Conservation (phyloP, 2,113 vertebrate species). For the Apaloderma vittatum region DNA sequence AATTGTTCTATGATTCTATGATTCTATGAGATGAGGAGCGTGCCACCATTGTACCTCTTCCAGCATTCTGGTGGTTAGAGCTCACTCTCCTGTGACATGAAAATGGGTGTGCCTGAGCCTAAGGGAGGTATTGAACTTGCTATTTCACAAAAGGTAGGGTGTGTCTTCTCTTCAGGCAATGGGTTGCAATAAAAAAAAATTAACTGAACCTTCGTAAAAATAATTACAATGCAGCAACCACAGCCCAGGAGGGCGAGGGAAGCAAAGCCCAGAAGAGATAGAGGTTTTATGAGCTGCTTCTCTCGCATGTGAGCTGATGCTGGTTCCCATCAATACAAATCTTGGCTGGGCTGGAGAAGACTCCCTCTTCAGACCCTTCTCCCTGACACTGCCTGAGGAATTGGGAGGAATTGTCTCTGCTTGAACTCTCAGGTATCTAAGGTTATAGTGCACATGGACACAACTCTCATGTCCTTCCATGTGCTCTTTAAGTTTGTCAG, state of each 20-base stretch:
- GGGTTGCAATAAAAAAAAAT: not conserved
- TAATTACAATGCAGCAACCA: not conserved
- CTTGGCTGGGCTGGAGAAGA: not conserved
- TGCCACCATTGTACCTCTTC: not conserved
- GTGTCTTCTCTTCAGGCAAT: not conserved
- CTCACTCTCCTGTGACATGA: fast-evolving
- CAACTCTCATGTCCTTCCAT: not conserved
- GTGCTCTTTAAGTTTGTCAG: not conserved
- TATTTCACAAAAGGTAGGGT: not conserved
- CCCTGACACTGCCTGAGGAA: fast-evolving
- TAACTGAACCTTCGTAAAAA: not conserved
- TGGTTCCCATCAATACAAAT: fast-evolving
- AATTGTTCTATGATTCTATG: too few species aligned
- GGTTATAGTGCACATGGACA: not conserved
- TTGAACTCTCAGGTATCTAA: not conserved
- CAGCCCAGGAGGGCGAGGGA: not conserved
- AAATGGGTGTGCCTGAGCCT: not conserved
- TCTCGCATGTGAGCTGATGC: not conserved
- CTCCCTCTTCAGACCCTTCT: not conserved
- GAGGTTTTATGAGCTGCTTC: fast-evolving
- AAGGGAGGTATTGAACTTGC: not conserved
- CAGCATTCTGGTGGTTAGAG: not conserved
- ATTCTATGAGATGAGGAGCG: too few species aligned
- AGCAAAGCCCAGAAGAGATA: not conserved
- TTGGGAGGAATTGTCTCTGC: not conserved